These are phyloP conservation scores for Melikaiella ostensackeni DNA, from an alignment of 2,888 invertebrate species.

Conservation along the genomic window DNA sequence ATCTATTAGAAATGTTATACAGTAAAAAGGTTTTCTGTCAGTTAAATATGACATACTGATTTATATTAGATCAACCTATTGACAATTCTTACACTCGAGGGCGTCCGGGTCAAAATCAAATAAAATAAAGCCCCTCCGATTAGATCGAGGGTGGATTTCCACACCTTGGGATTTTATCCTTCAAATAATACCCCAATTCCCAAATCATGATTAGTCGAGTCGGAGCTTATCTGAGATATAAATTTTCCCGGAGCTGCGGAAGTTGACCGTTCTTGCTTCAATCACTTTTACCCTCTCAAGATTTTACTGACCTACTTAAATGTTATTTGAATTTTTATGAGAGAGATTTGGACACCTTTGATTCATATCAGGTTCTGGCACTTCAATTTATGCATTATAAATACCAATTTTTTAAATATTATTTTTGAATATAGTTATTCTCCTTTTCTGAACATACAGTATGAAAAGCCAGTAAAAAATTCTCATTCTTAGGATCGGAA, in stretches of 20 bases:
- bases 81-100: not conserved
- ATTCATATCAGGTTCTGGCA: not conserved
- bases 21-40: not conserved
- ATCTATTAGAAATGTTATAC: not conserved
- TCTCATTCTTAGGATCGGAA: not conserved
- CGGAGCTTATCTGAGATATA: not conserved
- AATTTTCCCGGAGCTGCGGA: not conserved
- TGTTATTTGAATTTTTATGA: not conserved
- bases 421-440: no score
- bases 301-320: not conserved
- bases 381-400: not conserved
- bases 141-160: constrained; percentile 22
- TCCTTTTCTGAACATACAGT: not conserved
- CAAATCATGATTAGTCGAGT: constrained; percentile 15
- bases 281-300: constrained; percentile 2
- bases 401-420: no score
- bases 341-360: not conserved
- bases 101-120: constrained; percentile 26
- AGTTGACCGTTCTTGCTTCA: constrained; percentile 27
- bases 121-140: constrained; percentile 1
- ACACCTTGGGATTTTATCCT: constrained; percentile 27
- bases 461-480: not conserved
- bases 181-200: constrained; percentile 9
- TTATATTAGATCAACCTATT: constrained; percentile 4
- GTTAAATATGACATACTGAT: not conserved